phyloP scores from a whole-genome alignment of 2,113 vertebrate species.

The Aythya baeri region DNA sequence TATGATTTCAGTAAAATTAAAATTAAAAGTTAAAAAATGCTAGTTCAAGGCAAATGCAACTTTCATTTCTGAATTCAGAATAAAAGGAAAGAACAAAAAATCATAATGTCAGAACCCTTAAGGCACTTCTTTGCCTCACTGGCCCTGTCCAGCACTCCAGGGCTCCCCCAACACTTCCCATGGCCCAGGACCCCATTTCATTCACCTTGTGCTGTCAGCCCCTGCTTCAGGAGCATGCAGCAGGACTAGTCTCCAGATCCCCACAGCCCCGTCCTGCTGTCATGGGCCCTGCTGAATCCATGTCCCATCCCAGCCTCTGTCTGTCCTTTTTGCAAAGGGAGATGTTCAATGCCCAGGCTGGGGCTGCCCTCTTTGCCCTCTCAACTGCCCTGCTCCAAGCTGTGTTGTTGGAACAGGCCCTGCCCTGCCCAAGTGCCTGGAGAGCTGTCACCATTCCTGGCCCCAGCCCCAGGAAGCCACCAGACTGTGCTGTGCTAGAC shows the following conservation, averaged over 20 bases:
- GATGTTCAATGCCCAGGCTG: not conserved
- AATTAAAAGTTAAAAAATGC: not conserved
- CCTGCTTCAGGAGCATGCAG: not conserved
- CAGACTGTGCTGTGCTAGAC: rapidly evolving
- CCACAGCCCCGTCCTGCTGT: not conserved
- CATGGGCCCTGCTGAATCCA: rapidly evolving
- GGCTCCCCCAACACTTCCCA: too few species aligned
- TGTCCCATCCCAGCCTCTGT: not conserved
- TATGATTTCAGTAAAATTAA: not conserved
- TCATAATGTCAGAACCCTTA: not conserved
- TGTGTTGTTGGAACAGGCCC: rapidly evolving
- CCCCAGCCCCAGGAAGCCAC: not conserved
- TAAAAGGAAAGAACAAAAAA: not conserved
- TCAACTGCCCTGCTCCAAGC: not conserved
- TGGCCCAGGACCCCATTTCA: not conserved
- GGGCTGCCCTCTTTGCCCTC: not conserved
- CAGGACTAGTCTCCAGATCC: rapidly evolving
- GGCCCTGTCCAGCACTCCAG: not conserved
- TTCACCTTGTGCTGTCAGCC: not conserved
- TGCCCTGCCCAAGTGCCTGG: rapidly evolving
- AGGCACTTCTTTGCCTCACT: not conserved
- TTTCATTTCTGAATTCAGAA: not conserved
- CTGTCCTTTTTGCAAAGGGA: not conserved
- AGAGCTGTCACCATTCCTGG: rapidly evolving
- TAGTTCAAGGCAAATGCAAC: not conserved